Evolutionary conservation across 2,888 invertebrate genomes (phyloP).

Genomic region (Cryptocephalus moraei): DNA sequence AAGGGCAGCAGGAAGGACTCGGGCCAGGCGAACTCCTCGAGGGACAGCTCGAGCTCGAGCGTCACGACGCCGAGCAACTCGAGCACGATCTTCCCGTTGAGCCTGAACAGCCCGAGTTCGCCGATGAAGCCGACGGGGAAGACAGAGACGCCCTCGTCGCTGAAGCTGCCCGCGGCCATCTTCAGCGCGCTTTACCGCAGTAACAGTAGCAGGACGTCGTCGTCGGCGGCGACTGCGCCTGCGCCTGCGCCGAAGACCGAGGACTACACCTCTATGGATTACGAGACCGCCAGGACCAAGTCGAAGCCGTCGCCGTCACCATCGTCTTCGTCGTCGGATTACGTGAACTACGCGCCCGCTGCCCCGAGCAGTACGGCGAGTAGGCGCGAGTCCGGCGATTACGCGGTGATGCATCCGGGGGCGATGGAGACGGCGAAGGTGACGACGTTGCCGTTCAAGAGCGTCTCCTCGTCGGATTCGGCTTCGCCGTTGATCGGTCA

Average conservation of each 20-base stretch:
- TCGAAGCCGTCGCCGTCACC: background rate
- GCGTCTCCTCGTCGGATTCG: constrained; percentile 7
- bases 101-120: constrained; percentile 51
- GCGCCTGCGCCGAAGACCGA: background rate
- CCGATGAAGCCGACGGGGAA: constrained; percentile 41
- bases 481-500: constrained; percentile 24
- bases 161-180: constrained; percentile 27
- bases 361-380: constrained; percentile 17
- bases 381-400: constrained; percentile 33
- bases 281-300: constrained; percentile 19
- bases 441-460: background rate
- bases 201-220: constrained; percentile 8
- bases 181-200: constrained; percentile 24
- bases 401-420: constrained; percentile 41
- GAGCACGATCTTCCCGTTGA: constrained; percentile 58
- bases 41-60: constrained; percentile 35
- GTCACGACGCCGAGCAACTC: constrained; percentile 49
- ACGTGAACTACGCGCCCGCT: constrained; percentile 33
- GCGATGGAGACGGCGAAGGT: constrained; percentile 2
- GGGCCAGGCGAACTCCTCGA: constrained; percentile 37
- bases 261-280: constrained; percentile 33
- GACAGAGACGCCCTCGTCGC: constrained; percentile 13
- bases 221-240: too few relatives aligned
- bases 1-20: constrained; percentile 19
- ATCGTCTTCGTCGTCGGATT: constrained; percentile 20